Conservation (phyloP, 2,888 invertebrate species). For the Clepsis dumicolana region DNA sequence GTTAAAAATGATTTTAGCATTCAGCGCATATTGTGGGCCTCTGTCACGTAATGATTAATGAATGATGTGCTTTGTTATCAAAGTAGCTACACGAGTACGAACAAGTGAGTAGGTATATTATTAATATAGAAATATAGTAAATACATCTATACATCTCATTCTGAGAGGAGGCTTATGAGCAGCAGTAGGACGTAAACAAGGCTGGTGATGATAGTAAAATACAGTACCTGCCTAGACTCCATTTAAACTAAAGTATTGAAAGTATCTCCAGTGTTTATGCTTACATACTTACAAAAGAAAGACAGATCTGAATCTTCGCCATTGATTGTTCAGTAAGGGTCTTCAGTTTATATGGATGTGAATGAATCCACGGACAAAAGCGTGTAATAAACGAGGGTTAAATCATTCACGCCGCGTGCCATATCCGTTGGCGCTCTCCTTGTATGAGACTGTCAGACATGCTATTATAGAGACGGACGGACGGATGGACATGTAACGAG, state of each 20-base stretch:
- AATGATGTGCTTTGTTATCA: conserved; percentile 26
- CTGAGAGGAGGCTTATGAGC: too few species aligned
- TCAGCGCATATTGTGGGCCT: conserved; percentile 31
- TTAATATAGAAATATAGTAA: background rate
- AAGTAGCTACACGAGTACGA: conserved; percentile 4
- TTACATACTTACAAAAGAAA: too few species aligned
- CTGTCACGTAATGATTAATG: conserved; percentile 42
- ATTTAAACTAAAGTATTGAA: too few species aligned
- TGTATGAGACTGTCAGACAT: conserved; percentile 20
- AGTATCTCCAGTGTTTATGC: too few species aligned
- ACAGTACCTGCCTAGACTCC: too few species aligned
- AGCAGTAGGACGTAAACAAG: too few species aligned
- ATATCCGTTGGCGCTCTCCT: conserved; percentile 33
- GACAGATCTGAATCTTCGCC: too few species aligned
- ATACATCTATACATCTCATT: too few species aligned
- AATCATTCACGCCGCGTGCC: conserved; percentile 33
- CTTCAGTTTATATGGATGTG: too few species aligned
- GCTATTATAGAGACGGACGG: conserved; percentile 30
- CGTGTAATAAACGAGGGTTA: conserved; percentile 15
- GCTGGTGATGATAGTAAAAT: too few species aligned
- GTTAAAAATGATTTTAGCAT: conserved; percentile 39
- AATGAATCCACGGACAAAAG: background rate
- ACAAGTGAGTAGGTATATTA: background rate
- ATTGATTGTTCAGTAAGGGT: too few species aligned
- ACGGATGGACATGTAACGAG: conserved; percentile 25